Evolutionary conservation across 2,888 invertebrate genomes (phyloP).

Genomic region (Hydroisotoma schaefferi): DNA sequence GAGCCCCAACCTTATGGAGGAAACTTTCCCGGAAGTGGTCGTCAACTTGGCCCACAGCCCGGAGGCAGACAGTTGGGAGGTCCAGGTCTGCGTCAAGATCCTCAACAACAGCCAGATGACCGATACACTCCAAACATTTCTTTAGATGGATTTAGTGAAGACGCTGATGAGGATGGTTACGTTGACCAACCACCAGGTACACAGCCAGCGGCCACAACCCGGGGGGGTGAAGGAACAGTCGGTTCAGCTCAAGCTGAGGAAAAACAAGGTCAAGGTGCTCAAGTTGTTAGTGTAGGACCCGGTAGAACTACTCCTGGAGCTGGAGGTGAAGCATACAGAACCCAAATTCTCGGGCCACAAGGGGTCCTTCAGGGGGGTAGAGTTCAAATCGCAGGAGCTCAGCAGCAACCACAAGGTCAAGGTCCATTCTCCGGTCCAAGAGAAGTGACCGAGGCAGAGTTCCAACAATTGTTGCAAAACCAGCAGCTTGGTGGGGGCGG

Average conservation of each 20-base stretch:
- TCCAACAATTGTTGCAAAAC: neutral
- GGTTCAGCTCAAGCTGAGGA: constrained; percentile 2
- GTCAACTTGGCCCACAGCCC: constrained; percentile 4
- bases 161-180: constrained; percentile 45
- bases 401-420: constrained; percentile 22
- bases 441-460: constrained; percentile 1
- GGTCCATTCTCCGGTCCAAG: constrained; percentile 11
- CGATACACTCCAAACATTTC: constrained; percentile 38
- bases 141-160: constrained; percentile 47
- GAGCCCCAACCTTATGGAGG: constrained; percentile 18
- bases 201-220: too few species aligned
- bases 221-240: neutral
- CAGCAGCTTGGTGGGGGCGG: neutral
- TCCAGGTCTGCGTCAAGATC: neutral
- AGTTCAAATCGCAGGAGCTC: constrained; percentile 2
- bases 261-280: constrained; percentile 5
- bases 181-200: constrained; percentile 36
- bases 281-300: neutral
- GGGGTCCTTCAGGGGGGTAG: constrained; percentile 24
- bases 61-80: constrained; percentile 13
- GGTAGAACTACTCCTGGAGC: neutral
- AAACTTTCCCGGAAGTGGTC: constrained; percentile 17
- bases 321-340: constrained; percentile 14
- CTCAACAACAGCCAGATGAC: constrained; percentile 9
- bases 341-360: constrained; percentile 25